Evolutionary conservation across 2,888 invertebrate genomes (phyloP), one percentile per base, ranked within the genome.

Genomic region (Horisme vitalbata): DNA sequence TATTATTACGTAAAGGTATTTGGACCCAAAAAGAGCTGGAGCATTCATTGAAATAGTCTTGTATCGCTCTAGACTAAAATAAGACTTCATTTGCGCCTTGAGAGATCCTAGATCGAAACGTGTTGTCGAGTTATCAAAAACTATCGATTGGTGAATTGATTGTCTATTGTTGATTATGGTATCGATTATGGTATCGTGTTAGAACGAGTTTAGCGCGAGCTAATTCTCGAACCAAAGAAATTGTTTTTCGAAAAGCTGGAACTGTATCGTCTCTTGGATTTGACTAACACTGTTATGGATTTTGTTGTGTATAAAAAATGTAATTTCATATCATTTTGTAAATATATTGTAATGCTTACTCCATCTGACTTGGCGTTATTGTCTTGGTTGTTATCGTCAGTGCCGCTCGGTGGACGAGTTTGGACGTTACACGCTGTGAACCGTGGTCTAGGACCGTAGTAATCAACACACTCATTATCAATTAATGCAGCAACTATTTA

Each of bases 251-350:
- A 31, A 39, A 39, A 47, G 57, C 55, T 58, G 57, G 58, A 48
- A 52, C 49, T 44, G 46, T 31, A 34, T 43, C 47, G 18, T 33
- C 27, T 37, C 10, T 14, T 11, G 11, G 15, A 4, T 41, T 27
- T 41, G 21, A 32, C 14, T 45, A 41, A 32, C 34, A 14, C n/a
- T 14, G 39, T 47, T 50, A 52, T 38, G 43, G 45, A 5, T 47
- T 50, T 41, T 57, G 60, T 47, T 61, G 51, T 59, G 47, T 55
- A 57, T 59, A 44, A 57, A 15, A 64, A 58, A 59, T 61, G 60
- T 59, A 58, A 61, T 64, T 57, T 68, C 60, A 60, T 67, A 70
- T 69, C 57, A 65, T 68, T 71, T 71, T 69, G 67, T 74, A 71
- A 63, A 68, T 62, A 62, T 39, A 31, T 38, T 37, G 12, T 45